Conservation (phyloP, 2,888 invertebrate species). For the Lepidochitona cinerea region DNA sequence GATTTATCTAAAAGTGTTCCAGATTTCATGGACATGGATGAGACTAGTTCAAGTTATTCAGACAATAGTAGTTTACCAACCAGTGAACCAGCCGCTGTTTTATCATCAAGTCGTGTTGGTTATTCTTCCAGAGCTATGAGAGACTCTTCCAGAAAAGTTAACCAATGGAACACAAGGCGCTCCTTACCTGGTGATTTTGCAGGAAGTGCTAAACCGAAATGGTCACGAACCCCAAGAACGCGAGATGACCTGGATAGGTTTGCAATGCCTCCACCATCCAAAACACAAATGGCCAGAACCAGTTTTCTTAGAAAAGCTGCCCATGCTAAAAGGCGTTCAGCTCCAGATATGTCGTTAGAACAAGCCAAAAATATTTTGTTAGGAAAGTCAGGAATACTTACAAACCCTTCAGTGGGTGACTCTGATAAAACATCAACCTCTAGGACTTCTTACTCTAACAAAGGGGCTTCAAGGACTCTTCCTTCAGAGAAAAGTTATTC, state of each 20-base stretch:
- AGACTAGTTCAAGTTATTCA: slow-evolving; percentile 15
- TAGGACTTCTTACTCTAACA: neutral
- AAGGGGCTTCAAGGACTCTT: neutral
- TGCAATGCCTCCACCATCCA: slow-evolving; percentile 45
- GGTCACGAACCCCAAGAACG: neutral
- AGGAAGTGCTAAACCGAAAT: neutral
- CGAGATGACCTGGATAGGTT: slow-evolving; percentile 2
- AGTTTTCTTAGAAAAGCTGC: slow-evolving; percentile 39
- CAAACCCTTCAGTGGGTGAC: neutral
- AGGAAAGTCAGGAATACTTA: slow-evolving; percentile 58
- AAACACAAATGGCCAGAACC: slow-evolving; percentile 27
- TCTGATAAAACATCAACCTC: neutral
- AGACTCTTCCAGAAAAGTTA: neutral
- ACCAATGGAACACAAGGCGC: neutral
- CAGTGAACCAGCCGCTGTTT: neutral
- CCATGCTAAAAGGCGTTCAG: slow-evolving; percentile 38
- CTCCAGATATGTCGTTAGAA: slow-evolving; percentile 52
- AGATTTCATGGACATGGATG: slow-evolving; percentile 38
- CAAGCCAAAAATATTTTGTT: slow-evolving; percentile 59
- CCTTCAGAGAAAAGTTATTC: neutral
- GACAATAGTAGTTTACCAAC: slow-evolving; percentile 21
- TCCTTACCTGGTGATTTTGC: neutral
- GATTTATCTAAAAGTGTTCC: slow-evolving; percentile 39
- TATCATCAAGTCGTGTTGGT: neutral
- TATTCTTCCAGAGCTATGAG: neutral